Evolutionary conservation across 2,113 vertebrate species (phyloP), one percentile per base, ranked within the genome.

Genomic region (Pedetes capensis): DNA sequence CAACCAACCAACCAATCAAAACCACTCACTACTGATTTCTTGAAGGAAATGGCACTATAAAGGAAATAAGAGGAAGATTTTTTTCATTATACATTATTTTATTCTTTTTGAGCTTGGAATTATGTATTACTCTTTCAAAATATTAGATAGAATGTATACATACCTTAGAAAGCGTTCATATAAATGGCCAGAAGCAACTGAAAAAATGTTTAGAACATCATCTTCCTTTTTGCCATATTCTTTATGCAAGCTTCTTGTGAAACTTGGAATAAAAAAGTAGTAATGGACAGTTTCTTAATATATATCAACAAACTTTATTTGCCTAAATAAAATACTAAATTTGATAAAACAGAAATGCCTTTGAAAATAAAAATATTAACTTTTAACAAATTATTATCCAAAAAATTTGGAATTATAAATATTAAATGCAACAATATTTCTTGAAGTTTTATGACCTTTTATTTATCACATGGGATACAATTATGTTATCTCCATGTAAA

Each of bases 151-250:
- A 89, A 91, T 74, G 80, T 47, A 74, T 63, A 81, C 98, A 85
- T 97, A 99, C 99, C 99, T 99, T 96, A 99, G 98, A 97, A 99
- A 99, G 22, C 99, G 99, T 96, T 99, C 99, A 81, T 99, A 99
- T 74, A 99, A 98, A 98, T 99, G 99, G 63, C 99, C 99, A 25
- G 99, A 99, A 94, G 99, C 99, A 96, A 99, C 99, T 13, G 99
- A 99, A 98, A 99, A 99, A 91, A 99, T 99, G 95, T 99, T 99
- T 23, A 99, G 98, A 96, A 99, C 91, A 53, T 99, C 99, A 42
- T 97, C 98, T 97, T 98, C 98, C 92, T 98, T 98, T 94, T 51
- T 44, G 89, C 98, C 98, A 44, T 98, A 97, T 6, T 99, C 98
- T 85, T 97, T 87, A 97, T 97, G 97, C 44, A 98, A 97, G 51